Evolutionary conservation across 2,113 vertebrate genomes (phyloP).

Genomic region (Perognathus longimembris): DNA sequence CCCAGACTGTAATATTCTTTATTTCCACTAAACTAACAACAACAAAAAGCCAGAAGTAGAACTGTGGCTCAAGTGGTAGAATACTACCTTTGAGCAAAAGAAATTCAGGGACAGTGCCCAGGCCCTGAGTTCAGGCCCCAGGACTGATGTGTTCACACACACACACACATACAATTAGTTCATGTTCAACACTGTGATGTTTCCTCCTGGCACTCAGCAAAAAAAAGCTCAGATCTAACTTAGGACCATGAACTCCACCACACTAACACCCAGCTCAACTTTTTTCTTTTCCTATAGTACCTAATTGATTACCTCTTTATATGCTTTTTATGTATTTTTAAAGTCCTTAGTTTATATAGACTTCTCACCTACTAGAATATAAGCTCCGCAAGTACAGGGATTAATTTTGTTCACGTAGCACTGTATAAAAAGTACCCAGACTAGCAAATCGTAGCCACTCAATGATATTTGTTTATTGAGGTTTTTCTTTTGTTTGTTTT

Average conservation of each 20-base stretch:
- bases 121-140: no score
- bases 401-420: background rate
- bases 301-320: background rate
- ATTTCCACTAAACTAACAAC: no score
- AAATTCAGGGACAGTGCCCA: no score
- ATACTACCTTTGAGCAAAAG: no score
- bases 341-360: background rate
- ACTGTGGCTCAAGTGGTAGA: no score
- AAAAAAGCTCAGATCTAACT: background rate
- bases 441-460: background rate
- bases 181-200: background rate
- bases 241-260: background rate
- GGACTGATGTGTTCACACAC: no score
- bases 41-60: no score
- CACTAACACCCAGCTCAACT: no score
- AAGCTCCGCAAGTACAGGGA: background rate
- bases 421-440: background rate
- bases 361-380: background rate
- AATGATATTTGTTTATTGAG: background rate
- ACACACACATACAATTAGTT: background rate
- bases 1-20: no score
- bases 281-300: background rate
- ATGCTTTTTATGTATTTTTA: no score
- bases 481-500: no score
- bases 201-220: background rate